These are phyloP conservation scores for Nilaparvata lugens DNA, from an alignment of 1,140 invertebrate species.

Conservation along the genomic window DNA sequence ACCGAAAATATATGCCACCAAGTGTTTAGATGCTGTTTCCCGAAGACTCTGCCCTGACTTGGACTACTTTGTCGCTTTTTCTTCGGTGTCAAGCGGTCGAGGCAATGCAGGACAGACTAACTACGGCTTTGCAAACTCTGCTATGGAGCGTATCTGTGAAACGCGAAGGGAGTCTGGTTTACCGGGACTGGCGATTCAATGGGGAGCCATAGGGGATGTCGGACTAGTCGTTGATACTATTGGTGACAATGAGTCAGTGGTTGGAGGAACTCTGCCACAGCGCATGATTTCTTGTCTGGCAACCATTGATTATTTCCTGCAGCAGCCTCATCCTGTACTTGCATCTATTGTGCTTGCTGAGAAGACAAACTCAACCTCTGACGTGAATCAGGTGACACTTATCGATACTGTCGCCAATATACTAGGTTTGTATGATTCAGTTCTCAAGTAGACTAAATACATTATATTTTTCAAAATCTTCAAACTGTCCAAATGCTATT, in stretches of 20 bases:
- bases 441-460: too few species aligned
- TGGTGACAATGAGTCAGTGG: conserved; percentile 73
- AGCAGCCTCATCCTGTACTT: conserved; percentile 75
- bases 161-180: conserved; percentile 65
- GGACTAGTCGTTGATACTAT: conserved; percentile 82
- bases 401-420: conserved; percentile 73
- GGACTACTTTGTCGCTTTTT: conserved; percentile 91
- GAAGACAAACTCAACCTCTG: conserved; percentile 46
- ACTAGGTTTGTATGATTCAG: conserved; percentile 55
- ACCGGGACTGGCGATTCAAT: conserved; percentile 82
- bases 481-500: too few species aligned
- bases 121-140: conserved; percentile 92
- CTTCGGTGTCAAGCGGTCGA: conserved; percentile 85
- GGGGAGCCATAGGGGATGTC: conserved; percentile 96
- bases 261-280: conserved; percentile 89
- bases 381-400: conserved; percentile 44
- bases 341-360: conserved; percentile 71
- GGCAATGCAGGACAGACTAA: conserved; percentile 93
- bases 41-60: conserved; percentile 63
- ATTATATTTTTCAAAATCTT: too few species aligned
- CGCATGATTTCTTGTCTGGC: conserved; percentile 78
- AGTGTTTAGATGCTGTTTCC: conserved; percentile 62
- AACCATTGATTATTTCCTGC: conserved; percentile 79
- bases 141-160: conserved; percentile 92
- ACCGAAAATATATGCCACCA: conserved; percentile 71